Conservation (phyloP, 1,140 invertebrate genomes). For the Papilio xuthus region DNA sequence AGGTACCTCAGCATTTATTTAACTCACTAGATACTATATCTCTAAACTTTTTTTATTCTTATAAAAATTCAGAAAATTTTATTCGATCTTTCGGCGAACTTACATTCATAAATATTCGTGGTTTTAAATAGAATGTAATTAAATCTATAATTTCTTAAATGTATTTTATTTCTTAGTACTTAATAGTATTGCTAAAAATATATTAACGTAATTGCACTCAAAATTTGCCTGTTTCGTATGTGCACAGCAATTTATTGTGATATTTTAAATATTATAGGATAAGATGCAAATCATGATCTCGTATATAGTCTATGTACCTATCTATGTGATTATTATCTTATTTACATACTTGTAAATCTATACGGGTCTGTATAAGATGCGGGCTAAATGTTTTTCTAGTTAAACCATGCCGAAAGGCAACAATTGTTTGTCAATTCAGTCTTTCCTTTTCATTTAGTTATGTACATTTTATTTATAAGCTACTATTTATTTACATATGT, state of each 20-base stretch:
- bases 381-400: conserved; percentile 50
- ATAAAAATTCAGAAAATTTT: background rate
- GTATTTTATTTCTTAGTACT: conserved; percentile 67
- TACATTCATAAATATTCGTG: conserved; percentile 13
- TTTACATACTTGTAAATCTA: conserved; percentile 61
- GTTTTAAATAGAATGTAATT: conserved; percentile 10
- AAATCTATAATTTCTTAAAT: conserved; percentile 57
- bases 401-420: conserved; percentile 46
- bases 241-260: conserved; percentile 82
- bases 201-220: conserved; percentile 80
- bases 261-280: conserved; percentile 81
- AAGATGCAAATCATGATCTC: conserved; percentile 78
- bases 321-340: conserved; percentile 69
- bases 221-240: conserved; percentile 81
- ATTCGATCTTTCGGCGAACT: background rate
- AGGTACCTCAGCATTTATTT: conserved; percentile 35
- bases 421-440: conserved; percentile 27
- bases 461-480: conserved; percentile 42
- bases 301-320: conserved; percentile 73
- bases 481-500: conserved; percentile 29
- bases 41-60: background rate
- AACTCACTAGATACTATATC: background rate
- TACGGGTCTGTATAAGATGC: conserved; percentile 66
- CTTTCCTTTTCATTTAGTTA: conserved; percentile 44
- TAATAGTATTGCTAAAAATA: conserved; percentile 67